Percentiles rank a stretch among this genome's conserved stretches.
Evolutionary conservation across 2,113 vertebrate genomes (phyloP).

Genomic region (Chloropsis cyanopogon): DNA sequence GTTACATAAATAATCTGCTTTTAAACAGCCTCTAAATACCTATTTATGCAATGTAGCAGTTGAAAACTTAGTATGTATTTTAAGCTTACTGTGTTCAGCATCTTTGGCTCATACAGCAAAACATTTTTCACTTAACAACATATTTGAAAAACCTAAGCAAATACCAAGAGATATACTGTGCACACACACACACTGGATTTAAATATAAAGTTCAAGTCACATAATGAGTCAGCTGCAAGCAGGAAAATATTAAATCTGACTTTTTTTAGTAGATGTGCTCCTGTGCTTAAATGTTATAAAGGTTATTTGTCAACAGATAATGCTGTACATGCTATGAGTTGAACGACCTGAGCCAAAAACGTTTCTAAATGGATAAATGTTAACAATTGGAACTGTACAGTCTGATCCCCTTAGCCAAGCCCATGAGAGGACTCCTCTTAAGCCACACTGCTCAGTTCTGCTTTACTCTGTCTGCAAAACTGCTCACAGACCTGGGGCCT

Average conservation of each 20-base stretch:
- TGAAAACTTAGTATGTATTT: constrained; percentile 5
- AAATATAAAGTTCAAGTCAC: constrained; percentile 11
- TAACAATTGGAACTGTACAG: background rate
- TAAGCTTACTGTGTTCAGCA: background rate
- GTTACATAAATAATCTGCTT: constrained; percentile 24
- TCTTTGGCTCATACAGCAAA: background rate
- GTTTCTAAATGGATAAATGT: background rate
- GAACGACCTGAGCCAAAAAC: background rate
- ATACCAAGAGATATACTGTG: background rate
- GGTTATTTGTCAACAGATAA: background rate
- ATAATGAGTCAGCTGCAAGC: background rate
- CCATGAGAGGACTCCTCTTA: background rate
- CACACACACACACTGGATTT: background rate
- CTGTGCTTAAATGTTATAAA: background rate
- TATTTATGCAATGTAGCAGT: constrained; percentile 5
- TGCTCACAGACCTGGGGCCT: background rate
- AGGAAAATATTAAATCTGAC: background rate
- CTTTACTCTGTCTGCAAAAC: background rate
- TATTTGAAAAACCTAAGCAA: background rate
- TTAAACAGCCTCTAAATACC: constrained; percentile 10
- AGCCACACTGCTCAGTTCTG: background rate
- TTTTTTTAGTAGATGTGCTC: background rate
- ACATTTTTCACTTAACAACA: constrained; percentile 1
- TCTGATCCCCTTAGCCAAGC: background rate
- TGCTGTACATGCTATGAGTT: background rate